These are phyloP conservation scores for Psilanteris sp. DNA, from an alignment of 1,140 invertebrate genomes.

Conservation along the genomic window DNA sequence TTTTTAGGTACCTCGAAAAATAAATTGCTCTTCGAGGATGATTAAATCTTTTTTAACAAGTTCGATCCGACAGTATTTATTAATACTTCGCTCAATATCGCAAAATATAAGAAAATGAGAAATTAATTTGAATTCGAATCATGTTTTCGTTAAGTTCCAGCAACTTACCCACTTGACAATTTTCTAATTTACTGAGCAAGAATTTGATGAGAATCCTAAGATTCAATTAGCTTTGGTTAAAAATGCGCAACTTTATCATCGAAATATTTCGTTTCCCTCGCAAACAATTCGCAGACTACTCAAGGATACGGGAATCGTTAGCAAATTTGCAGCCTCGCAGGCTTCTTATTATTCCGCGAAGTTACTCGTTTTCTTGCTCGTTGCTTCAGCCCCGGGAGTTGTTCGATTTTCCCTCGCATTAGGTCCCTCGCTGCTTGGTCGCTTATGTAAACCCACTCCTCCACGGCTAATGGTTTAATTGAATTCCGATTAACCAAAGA, in stretches of 20 bases:
- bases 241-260: slow-evolving; percentile 35
- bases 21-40: too few relatives aligned
- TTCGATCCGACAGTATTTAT: slow-evolving; percentile 8
- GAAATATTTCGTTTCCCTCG: slow-evolving; percentile 45
- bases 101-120: slow-evolving; percentile 3
- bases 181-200: slow-evolving; percentile 47
- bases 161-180: slow-evolving; percentile 29
- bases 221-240: slow-evolving; percentile 52
- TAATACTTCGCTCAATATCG: background rate
- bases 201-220: slow-evolving; percentile 30
- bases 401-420: slow-evolving; percentile 70
- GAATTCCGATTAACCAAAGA: slow-evolving; percentile 78
- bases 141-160: slow-evolving; percentile 11
- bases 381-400: slow-evolving; percentile 49
- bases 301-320: slow-evolving; percentile 54
- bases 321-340: slow-evolving; percentile 58
- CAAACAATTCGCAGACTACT: slow-evolving; percentile 52
- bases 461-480: slow-evolving; percentile 76
- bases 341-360: slow-evolving; percentile 64
- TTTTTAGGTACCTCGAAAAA: too few relatives aligned
- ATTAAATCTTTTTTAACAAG: slow-evolving; percentile 8
- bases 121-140: slow-evolving; percentile 13
- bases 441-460: slow-evolving; percentile 47
- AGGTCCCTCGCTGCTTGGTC: slow-evolving; percentile 50
- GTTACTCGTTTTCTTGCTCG: slow-evolving; percentile 64